Evolutionary conservation across 2,888 invertebrate genomes (phyloP).

Genomic region (Panorpa germanica): DNA sequence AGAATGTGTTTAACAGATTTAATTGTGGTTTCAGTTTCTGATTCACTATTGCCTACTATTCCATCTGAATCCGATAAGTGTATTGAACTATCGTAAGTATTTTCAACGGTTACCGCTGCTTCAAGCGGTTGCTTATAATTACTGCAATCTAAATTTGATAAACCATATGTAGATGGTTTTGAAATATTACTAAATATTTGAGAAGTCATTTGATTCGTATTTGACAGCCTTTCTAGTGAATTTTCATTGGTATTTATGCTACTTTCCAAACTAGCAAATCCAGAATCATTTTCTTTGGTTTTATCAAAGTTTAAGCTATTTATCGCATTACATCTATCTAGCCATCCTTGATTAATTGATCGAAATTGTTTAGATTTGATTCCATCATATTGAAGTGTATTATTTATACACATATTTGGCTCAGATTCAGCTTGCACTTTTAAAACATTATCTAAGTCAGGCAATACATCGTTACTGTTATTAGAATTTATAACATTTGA

Average conservation of each 20-base stretch:
- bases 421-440: slow-evolving; percentile 12
- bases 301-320: slow-evolving; percentile 11
- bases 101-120: slow-evolving; percentile 14
- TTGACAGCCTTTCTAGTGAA: slow-evolving; percentile 4
- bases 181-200: background rate
- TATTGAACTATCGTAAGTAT: slow-evolving; percentile 14
- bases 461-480: slow-evolving; percentile 15
- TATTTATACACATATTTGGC: background rate
- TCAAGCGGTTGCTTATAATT: too few relatives aligned
- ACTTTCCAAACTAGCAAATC: background rate
- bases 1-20: slow-evolving; percentile 34
- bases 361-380: slow-evolving; percentile 9
- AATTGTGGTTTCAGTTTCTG: slow-evolving; percentile 29
- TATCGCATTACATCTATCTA: slow-evolving; percentile 16
- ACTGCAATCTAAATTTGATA: slow-evolving; percentile 23
- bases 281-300: slow-evolving; percentile 4
- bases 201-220: background rate
- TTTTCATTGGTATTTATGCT: slow-evolving; percentile 5
- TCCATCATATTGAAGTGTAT: slow-evolving; percentile 13
- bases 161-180: slow-evolving; percentile 26
- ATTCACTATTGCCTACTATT: slow-evolving; percentile 45
- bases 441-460: slow-evolving; percentile 24
- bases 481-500: slow-evolving; percentile 11
- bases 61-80: slow-evolving; percentile 41
- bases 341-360: slow-evolving; percentile 25